These are phyloP conservation scores for Rhea pennata DNA, from an alignment of 2,113 vertebrate genomes.

Conservation along the genomic window DNA sequence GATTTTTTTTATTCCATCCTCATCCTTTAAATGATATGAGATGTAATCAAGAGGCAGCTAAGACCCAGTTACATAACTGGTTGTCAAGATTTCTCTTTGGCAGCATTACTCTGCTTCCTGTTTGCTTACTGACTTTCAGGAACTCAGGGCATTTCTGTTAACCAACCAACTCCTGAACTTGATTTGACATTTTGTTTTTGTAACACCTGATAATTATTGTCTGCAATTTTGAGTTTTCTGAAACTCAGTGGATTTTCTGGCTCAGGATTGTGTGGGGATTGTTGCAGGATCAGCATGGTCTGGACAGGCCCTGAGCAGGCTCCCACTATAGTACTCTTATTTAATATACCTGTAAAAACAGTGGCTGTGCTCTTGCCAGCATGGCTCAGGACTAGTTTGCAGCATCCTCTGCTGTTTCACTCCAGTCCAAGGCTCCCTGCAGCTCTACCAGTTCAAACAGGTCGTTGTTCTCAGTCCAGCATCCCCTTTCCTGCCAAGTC, in stretches of 20 bases:
- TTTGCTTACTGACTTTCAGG: constrained; percentile 21
- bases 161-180: not conserved
- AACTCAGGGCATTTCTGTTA: not conserved
- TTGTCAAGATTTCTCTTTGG: constrained; percentile 56
- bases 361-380: not conserved
- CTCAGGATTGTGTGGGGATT: not conserved
- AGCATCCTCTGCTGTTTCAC: not conserved
- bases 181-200: not conserved
- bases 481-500: not conserved
- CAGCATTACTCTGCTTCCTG: not conserved
- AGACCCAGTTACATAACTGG: constrained; percentile 20
- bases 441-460: not conserved
- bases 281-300: not conserved
- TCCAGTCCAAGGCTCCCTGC: not conserved
- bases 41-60: constrained; percentile 50
- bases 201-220: not conserved
- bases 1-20: constrained; percentile 1
- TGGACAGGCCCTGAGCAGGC: not conserved
- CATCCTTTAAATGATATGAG: not conserved
- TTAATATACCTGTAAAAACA: not conserved
- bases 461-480: not conserved
- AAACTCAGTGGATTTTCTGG: not conserved
- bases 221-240: not conserved
- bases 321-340: not conserved
- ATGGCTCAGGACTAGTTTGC: not conserved